These are phyloP conservation scores for Graptemys geographica DNA, from an alignment of 2,797 vertebrate genomes.

Conservation along the genomic window DNA sequence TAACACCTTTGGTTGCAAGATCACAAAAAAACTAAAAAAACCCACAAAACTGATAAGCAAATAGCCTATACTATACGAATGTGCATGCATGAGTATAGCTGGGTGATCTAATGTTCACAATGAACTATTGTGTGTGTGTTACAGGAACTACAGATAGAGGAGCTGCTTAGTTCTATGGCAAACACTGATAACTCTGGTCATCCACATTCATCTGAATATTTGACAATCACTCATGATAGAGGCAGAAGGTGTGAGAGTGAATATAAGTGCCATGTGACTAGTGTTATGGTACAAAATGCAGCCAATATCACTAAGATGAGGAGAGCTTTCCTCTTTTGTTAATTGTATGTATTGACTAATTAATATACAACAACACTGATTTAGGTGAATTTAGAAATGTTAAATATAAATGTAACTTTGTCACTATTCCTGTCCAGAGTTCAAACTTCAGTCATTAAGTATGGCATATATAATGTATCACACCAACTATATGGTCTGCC, in stretches of 20 bases:
- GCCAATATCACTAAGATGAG: background rate
- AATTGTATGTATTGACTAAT: no score
- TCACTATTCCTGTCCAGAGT: background rate
- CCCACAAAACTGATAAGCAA: background rate
- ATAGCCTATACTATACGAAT: background rate
- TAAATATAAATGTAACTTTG: background rate
- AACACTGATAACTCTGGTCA: background rate
- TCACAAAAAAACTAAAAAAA: background rate
- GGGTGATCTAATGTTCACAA: background rate
- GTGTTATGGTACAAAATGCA: background rate
- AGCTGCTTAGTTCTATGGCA: background rate
- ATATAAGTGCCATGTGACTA: background rate
- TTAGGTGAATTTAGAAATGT: no score
- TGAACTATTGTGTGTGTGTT: background rate
- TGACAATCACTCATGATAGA: background rate
- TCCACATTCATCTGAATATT: background rate
- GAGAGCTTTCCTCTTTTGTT: background rate
- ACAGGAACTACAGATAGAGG: background rate
- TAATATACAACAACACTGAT: no score
- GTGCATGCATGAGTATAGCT: fast-evolving
- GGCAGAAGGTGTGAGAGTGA: background rate
- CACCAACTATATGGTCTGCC: fast-evolving
- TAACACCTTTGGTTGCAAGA: background rate
- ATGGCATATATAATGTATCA: background rate
- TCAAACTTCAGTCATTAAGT: background rate